Conservation (phyloP, 37 sponge, comb jelly and placozoan species). For the Lycopodina hypogea region DNA sequence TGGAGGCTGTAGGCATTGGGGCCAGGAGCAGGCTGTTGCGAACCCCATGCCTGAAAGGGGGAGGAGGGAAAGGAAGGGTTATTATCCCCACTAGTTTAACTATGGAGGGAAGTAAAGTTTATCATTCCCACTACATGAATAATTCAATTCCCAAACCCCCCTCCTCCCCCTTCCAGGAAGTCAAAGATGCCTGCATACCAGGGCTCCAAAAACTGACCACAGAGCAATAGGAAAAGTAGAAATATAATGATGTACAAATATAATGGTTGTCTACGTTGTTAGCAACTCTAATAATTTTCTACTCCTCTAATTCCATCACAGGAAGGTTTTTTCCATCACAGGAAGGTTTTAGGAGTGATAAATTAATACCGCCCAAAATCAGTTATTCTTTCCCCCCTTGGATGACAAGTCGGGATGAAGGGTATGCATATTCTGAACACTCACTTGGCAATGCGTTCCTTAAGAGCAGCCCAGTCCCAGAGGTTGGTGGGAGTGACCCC, state of each 20-base stretch:
- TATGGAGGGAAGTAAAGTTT: neutral
- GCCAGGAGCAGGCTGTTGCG: slow-evolving; percentile 95
- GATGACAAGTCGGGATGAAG: no score
- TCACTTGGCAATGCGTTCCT: slow-evolving; percentile 81
- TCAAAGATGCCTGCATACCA: slow-evolving; percentile 97
- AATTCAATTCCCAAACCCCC: neutral
- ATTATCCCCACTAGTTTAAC: neutral
- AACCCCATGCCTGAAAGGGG: slow-evolving; percentile 79
- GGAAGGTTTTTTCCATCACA: no score
- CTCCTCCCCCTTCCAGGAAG: slow-evolving; percentile 82
- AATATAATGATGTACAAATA: no score
- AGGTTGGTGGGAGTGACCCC: slow-evolving; percentile 85
- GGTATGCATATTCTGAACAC: no score
- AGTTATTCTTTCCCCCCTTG: no score
- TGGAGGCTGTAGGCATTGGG: slow-evolving; percentile 99
- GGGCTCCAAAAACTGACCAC: no score
- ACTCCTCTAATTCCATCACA: no score
- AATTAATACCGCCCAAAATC: no score
- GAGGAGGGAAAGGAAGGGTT: neutral
- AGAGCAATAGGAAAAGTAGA: no score
- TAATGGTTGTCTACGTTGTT: no score
- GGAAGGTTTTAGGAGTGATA: no score
- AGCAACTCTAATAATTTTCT: no score
- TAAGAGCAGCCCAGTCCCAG: slow-evolving; percentile 91
- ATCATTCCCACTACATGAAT: neutral